Evolutionary conservation across 2,888 invertebrate species (phyloP), one percentile per base, ranked within the genome.

Genomic region (Pachliopta kotzebuea): DNA sequence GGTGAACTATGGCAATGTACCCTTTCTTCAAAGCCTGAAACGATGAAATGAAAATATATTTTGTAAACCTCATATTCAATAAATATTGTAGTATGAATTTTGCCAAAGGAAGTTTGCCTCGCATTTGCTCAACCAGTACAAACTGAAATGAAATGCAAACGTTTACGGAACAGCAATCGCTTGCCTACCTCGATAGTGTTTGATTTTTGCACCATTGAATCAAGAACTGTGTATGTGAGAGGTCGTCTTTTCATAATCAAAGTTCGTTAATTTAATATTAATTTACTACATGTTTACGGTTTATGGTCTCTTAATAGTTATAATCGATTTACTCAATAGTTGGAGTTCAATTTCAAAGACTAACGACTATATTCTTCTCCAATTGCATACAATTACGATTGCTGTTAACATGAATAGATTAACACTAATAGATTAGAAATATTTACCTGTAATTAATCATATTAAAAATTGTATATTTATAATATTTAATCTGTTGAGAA

Each of bases 71-170:
- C 11, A 21, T 52, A 21, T 23, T n/a, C 23, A 52, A 52, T n/a
- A 52, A 18, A 21, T 23, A n/a, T 23, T 52, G 50, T 11, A 52
- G 11, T 7, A 21, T 52, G 9, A 52, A 52, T 21, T 21, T 21
- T 11, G 21, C 4, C 29, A 31, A 54, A 31, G 31, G 31, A 60
- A 23, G 42, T 53, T 60, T 42, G 60, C 60, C 23, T 14, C 23
- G 53, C n/a, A 11, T 20, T 53, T 31, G 37, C 52, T 45, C 54
- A 60, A 24, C 18, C 26, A 55, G 63, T 31, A 53, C 52, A 59
- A 55, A 55, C 54, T 63, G 59, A 56, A 54, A 59, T 58, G 63
- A 63, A 63, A 63, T 26, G 26, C 59, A 63, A 59, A 63, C 63
- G 58, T 54, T 55, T 26, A 26, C 18, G 63, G 31, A 21, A 26